Conservation (phyloP, 2,797 vertebrate species). For the Chanos chanos region DNA sequence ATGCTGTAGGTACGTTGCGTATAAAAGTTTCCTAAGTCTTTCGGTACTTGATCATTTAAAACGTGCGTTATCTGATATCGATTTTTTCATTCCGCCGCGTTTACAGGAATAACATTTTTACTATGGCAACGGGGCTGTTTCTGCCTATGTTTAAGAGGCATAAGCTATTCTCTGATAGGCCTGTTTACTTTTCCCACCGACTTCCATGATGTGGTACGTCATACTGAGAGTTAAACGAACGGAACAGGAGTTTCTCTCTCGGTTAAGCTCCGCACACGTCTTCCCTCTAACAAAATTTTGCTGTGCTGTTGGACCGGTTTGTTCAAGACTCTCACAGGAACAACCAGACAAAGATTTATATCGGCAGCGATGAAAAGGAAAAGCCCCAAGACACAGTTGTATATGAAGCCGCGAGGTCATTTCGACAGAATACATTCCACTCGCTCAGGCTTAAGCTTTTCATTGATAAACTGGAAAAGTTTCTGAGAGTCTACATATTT, state of each 20-base stretch:
- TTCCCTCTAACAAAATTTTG: neutral
- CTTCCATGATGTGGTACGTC: neutral
- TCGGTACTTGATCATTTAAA: too few species aligned
- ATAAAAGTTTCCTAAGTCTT: too few species aligned
- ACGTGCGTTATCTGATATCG: too few species aligned
- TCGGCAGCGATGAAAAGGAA: neutral
- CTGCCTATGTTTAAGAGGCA: neutral
- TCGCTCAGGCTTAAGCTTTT: too few species aligned
- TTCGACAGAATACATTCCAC: too few species aligned
- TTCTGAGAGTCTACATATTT: too few species aligned
- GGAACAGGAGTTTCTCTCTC: neutral
- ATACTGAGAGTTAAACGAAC: neutral
- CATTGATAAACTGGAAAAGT: too few species aligned
- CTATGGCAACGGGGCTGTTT: neutral
- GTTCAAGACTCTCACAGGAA: slow-evolving; percentile 50
- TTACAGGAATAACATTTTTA: neutral
- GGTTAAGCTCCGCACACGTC: too few species aligned
- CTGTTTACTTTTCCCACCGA: neutral
- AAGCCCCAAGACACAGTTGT: neutral
- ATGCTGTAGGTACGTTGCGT: too few species aligned
- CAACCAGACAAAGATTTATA: slow-evolving; percentile 47
- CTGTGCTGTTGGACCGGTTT: slow-evolving; percentile 60
- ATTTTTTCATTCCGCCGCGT: too few species aligned
- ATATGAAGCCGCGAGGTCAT: too few species aligned
- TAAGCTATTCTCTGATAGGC: neutral